These are phyloP conservation scores for Hirtodrosophila duncani DNA, from an alignment of 2,888 invertebrate species.

Conservation along the genomic window DNA sequence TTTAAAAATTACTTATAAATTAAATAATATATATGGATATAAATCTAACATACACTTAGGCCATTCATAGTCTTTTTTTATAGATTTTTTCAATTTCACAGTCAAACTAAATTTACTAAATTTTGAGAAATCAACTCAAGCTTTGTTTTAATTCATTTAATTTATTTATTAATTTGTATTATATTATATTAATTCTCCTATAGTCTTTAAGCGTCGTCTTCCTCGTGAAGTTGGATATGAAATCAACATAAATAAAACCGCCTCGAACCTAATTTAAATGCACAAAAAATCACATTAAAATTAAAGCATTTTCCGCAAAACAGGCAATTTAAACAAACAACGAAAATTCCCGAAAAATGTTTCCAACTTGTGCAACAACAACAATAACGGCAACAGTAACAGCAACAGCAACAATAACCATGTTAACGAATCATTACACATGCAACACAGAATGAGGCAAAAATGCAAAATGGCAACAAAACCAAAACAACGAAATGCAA, in stretches of 20 bases:
- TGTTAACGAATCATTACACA: slow-evolving; percentile 73
- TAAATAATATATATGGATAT: too few relatives aligned
- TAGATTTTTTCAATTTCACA: too few relatives aligned
- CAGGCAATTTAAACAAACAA: slow-evolving; percentile 1
- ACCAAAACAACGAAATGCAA: slow-evolving; percentile 17
- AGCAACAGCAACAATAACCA: too few relatives aligned
- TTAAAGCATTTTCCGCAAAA: slow-evolving; percentile 10
- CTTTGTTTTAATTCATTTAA: too few relatives aligned
- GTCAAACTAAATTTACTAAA: too few relatives aligned
- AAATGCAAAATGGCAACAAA: slow-evolving; percentile 1
- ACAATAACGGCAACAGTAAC: too few relatives aligned
- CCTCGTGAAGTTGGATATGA: slow-evolving; percentile 5
- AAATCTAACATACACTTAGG: too few relatives aligned
- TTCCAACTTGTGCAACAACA: slow-evolving; percentile 41
- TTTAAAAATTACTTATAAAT: too few relatives aligned
- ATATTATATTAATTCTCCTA: background rate
- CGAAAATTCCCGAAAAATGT: slow-evolving; percentile 23
- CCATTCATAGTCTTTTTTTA: too few relatives aligned
- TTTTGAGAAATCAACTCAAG: too few relatives aligned
- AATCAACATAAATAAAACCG: slow-evolving; percentile 62
- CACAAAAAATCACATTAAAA: slow-evolving; percentile 40
- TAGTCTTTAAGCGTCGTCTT: slow-evolving; percentile 7
- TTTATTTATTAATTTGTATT: too few relatives aligned
- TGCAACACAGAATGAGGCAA: slow-evolving; percentile 51
- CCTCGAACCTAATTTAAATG: slow-evolving; percentile 65